Percentiles rank a stretch among this genome's conserved stretches.
phyloP scores from a whole-genome alignment of 2,888 invertebrate genomes.

The Euproctis similis region DNA sequence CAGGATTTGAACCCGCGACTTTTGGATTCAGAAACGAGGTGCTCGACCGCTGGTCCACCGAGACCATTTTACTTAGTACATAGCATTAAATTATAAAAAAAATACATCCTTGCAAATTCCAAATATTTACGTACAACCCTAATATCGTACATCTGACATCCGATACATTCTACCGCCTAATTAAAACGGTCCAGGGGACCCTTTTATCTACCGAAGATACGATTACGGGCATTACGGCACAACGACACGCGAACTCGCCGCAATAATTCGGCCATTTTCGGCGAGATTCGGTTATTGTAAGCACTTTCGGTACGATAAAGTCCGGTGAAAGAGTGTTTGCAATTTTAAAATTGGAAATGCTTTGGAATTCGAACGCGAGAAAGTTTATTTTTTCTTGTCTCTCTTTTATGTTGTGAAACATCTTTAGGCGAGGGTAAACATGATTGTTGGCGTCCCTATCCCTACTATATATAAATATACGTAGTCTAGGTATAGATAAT shows the following conservation, averaged over 20 bases:
- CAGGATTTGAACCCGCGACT: too few species aligned
- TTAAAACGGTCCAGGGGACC: constrained; percentile 69
- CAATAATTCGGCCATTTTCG: constrained; percentile 19
- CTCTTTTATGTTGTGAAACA: too few species aligned
- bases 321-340: constrained; percentile 25
- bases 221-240: constrained; percentile 55
- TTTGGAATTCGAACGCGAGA: constrained; percentile 13
- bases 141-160: constrained; percentile 37
- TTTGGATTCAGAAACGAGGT: too few species aligned
- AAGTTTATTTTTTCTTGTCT: constrained; percentile 11
- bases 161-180: constrained; percentile 64
- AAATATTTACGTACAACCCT: constrained; percentile 32
- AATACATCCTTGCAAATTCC: neutral
- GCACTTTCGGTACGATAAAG: constrained; percentile 24
- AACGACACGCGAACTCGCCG: constrained; percentile 62
- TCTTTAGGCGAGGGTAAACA: too few species aligned
- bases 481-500: too few species aligned
- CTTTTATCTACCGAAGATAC: constrained; percentile 66
- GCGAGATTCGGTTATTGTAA: constrained; percentile 4
- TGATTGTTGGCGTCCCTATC: too few species aligned
- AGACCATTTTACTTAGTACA: too few species aligned
- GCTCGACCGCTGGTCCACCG: too few species aligned
- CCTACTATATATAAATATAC: too few species aligned
- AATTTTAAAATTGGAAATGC: constrained; percentile 21
- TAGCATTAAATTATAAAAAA: too few species aligned